These are phyloP conservation scores for Nasonia vitripennis DNA, from an alignment of 1,140 invertebrate genomes.

Conservation along the genomic window DNA sequence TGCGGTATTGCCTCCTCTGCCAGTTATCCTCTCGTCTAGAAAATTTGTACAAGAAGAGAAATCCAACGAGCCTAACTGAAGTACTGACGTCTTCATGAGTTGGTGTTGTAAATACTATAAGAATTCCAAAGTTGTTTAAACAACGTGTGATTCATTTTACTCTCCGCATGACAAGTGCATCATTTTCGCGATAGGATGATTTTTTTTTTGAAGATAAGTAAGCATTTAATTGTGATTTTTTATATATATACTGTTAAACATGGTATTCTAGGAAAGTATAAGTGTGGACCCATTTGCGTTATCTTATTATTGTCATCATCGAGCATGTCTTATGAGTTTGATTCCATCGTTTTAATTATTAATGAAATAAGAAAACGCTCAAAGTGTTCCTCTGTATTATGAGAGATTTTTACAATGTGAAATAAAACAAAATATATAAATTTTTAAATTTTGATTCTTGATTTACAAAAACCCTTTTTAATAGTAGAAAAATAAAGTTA, in stretches of 20 bases:
- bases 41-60: not conserved
- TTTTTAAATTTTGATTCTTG: slow-evolving; percentile 11
- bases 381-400: slow-evolving; percentile 8
- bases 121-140: slow-evolving; percentile 12
- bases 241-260: not conserved
- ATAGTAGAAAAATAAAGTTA: not conserved
- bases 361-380: not conserved
- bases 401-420: slow-evolving; percentile 22
- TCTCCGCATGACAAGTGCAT: not conserved
- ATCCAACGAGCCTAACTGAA: not conserved
- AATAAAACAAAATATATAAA: slow-evolving; percentile 36
- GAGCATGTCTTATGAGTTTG: not conserved
- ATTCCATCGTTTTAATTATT: not conserved
- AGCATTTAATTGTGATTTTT: slow-evolving; percentile 36
- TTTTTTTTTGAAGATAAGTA: slow-evolving; percentile 16
- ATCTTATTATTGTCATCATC: not conserved
- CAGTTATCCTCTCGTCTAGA: slow-evolving; percentile 88
- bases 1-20: slow-evolving; percentile 92
- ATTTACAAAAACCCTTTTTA: not conserved
- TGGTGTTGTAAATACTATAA: slow-evolving; percentile 1
- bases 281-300: slow-evolving; percentile 1
- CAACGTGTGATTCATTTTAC: slow-evolving; percentile 8
- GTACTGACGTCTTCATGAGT: not conserved
- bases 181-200: not conserved
- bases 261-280: not conserved